Evolutionary conservation across 1,140 invertebrate species (phyloP), one percentile per base, ranked within the genome.

Genomic region (Cydia amplana): DNA sequence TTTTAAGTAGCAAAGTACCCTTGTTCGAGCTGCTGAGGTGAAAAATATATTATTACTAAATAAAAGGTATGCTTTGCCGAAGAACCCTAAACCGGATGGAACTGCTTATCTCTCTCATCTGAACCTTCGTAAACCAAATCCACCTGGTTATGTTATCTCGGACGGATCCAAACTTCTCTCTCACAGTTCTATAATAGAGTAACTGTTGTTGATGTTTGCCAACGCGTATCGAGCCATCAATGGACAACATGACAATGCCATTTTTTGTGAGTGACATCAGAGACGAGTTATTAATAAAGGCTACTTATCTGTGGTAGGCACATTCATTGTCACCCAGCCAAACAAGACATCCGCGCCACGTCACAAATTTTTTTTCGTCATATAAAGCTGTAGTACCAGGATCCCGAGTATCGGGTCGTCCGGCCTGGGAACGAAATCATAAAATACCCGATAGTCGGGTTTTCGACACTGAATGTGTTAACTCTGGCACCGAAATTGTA

Each of bases 181-280:
- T 78, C 65, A 75, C 46, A 76, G 67, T 74, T 43, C 74, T 70
- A 86, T 83, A 83, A 86, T 84, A 81, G 77, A 75, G 72, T 87
- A 87, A 88, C 87, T 83, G 85, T 87, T 83, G 74, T 85, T 80
- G 76, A 81, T 75, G 75, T 81, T 83, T 85, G 79, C 74, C 75
- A 76, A 73, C 65, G 74, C 79, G 80, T 85, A 87, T 83, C 86
- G 79, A 74, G 67, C 78, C 78, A 78, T 82, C 80, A 83, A 82
- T 85, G 79, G 79, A 72, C 76, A 80, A 76, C 82, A 84, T 87
- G 85, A 86, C 81, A 80, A 79, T 79, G 81, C 77, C 75, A 77
- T 83, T 79, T 79, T 81, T 85, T 83, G 84, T 79, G 77, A 83
- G 75, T 83, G 86, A 83, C 85, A 55, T 18, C 18, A 60, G n/a